A percentile compares a stretch with the other conserved stretches of the same genome.
Evolutionary conservation across 1,140 invertebrate species (phyloP).

Genomic region (Drosophila tropicalis): DNA sequence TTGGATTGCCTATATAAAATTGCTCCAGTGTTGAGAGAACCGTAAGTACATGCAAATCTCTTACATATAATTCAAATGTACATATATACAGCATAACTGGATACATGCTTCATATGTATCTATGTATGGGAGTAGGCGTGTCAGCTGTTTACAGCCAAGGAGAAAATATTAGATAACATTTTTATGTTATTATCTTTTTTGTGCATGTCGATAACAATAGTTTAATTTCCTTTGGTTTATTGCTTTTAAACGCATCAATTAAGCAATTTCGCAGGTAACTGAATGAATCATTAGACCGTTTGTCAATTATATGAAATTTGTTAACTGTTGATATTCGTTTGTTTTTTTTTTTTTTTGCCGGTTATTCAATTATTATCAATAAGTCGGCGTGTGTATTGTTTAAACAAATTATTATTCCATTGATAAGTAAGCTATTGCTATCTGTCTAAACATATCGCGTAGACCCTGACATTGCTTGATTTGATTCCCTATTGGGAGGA

Average conservation of each 20-base stretch:
- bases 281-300: constrained; percentile 53
- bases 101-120: background rate
- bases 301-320: constrained; percentile 29
- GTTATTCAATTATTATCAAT: background rate
- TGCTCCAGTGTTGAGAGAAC: constrained; percentile 89
- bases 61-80: background rate
- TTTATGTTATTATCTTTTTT: background rate
- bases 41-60: constrained; percentile 87
- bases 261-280: background rate
- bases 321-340: constrained; percentile 11
- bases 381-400: background rate
- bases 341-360: background rate
- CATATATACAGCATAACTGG: background rate
- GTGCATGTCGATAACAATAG: constrained; percentile 1
- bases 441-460: background rate
- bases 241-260: background rate
- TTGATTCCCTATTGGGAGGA: background rate
- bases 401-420: background rate
- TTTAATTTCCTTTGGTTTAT: background rate
- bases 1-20: constrained; percentile 90
- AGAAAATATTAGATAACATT: constrained; percentile 51
- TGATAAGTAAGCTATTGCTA: background rate
- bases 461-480: background rate
- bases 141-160: constrained; percentile 51
- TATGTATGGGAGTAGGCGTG: background rate